Percentiles rank a stretch among this genome's conserved stretches.
Evolutionary conservation across 2,888 invertebrate genomes (phyloP).

Genomic region (Noctua janthina): DNA sequence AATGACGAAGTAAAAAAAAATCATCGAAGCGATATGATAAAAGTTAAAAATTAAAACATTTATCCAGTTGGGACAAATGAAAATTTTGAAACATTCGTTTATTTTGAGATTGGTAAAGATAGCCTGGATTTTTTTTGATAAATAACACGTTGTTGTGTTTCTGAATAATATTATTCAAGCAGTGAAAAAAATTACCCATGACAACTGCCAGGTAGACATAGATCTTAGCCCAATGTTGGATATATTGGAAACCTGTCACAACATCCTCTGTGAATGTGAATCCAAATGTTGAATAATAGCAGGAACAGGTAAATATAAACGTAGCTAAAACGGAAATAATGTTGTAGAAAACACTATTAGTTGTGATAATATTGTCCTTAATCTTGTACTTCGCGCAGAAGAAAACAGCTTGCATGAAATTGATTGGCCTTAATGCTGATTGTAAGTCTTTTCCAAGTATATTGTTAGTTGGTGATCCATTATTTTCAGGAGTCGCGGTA

Average conservation of each 20-base stretch:
- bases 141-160: constrained; percentile 5
- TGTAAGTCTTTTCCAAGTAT: background rate
- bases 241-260: background rate
- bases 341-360: background rate
- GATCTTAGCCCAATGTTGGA: background rate
- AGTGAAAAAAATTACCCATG: constrained; percentile 1
- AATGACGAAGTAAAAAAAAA: constrained; percentile 1
- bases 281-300: background rate
- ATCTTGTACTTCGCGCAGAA: constrained; percentile 11
- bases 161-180: constrained; percentile 16
- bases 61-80: constrained; percentile 3
- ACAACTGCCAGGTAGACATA: background rate
- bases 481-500: background rate
- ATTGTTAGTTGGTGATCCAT: background rate
- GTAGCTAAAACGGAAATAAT: background rate
- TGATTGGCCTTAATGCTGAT: constrained; percentile 6
- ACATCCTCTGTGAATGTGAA: background rate
- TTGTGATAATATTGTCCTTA: background rate
- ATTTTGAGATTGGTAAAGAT: constrained; percentile 13
- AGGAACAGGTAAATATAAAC: background rate
- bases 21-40: constrained; percentile 5
- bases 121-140: constrained; percentile 12
- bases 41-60: background rate
- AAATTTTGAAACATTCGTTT: background rate
- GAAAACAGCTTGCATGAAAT: background rate